These are phyloP conservation scores for Cetoscarus ocellatus DNA, from an alignment of 2,797 vertebrate genomes.

Conservation along the genomic window DNA sequence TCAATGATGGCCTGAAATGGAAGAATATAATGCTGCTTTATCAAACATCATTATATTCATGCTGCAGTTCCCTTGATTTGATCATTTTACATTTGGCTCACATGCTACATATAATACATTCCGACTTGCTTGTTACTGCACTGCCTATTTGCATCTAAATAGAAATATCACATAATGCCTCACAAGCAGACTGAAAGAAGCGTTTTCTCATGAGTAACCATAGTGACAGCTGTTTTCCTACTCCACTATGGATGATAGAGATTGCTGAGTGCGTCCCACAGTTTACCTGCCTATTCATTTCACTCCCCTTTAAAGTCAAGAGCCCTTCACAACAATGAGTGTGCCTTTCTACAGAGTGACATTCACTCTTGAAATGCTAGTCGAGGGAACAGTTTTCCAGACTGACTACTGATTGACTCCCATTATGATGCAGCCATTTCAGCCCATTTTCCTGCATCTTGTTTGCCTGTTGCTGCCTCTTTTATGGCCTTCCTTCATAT, in stretches of 20 bases:
- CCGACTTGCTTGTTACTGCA: not conserved
- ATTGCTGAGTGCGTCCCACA: constrained; percentile 8
- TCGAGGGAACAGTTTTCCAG: not conserved
- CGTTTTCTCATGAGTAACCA: constrained; percentile 29
- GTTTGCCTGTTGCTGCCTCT: not conserved
- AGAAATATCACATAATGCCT: constrained; percentile 1
- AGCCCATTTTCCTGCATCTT: not conserved
- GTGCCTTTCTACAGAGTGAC: not conserved
- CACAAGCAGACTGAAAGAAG: not conserved
- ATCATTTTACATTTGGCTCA: not conserved
- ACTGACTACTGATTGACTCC: not conserved
- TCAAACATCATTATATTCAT: no score
- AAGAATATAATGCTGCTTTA: not conserved
- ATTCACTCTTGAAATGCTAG: not conserved
- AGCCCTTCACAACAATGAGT: constrained; percentile 16
- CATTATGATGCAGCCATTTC: not conserved
- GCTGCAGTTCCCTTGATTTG: not conserved
- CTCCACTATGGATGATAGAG: not conserved
- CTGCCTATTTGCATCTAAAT: not conserved
- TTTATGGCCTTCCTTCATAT: not conserved
- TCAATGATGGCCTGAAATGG: not conserved
- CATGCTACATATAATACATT: not conserved
- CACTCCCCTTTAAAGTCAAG: constrained; percentile 26
- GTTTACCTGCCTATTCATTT: constrained; percentile 24
- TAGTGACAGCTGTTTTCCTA: constrained; percentile 37